Percentiles rank a stretch among this genome's conserved stretches.
Evolutionary conservation across 2,113 vertebrate species (phyloP).

Genomic region (Tretioscincus oriximinensis): DNA sequence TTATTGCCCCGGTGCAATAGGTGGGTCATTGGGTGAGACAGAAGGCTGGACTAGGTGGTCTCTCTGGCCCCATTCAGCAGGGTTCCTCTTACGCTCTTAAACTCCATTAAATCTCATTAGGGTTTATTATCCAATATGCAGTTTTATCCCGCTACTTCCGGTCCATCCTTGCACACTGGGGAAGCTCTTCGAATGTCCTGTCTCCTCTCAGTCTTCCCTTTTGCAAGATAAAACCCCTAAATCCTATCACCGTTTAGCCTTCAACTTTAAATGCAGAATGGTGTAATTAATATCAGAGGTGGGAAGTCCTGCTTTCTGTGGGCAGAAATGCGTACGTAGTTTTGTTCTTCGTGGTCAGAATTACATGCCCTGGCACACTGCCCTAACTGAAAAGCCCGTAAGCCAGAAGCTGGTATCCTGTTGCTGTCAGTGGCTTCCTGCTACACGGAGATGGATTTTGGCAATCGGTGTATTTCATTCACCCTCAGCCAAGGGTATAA

Average conservation of each 20-base stretch:
- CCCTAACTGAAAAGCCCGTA: not conserved
- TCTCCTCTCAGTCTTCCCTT: no score
- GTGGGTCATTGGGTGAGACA: no score
- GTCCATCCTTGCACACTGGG: no score
- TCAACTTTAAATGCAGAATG: slow-evolving; percentile 61
- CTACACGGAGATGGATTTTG: not conserved
- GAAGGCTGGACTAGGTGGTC: no score
- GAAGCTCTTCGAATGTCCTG: no score
- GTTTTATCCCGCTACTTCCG: no score
- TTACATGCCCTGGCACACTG: slow-evolving; percentile 39
- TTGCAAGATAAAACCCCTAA: no score
- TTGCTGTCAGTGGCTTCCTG: slow-evolving; percentile 26
- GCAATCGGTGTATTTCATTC: rapidly evolving
- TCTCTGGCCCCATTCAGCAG: no score
- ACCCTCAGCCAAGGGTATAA: not conserved
- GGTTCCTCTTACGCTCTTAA: no score
- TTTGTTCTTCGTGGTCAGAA: slow-evolving; percentile 45
- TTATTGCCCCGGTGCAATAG: no score
- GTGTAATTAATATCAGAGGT: slow-evolving; percentile 63
- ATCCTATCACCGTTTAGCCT: slow-evolving; percentile 35
- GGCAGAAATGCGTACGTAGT: slow-evolving; percentile 61
- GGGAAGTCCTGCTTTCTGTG: slow-evolving; percentile 49
- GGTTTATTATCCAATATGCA: no score
- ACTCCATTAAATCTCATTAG: no score
- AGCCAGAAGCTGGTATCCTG: not conserved